Conservation (phyloP, 2,888 invertebrate genomes). For the Thereva unica region DNA sequence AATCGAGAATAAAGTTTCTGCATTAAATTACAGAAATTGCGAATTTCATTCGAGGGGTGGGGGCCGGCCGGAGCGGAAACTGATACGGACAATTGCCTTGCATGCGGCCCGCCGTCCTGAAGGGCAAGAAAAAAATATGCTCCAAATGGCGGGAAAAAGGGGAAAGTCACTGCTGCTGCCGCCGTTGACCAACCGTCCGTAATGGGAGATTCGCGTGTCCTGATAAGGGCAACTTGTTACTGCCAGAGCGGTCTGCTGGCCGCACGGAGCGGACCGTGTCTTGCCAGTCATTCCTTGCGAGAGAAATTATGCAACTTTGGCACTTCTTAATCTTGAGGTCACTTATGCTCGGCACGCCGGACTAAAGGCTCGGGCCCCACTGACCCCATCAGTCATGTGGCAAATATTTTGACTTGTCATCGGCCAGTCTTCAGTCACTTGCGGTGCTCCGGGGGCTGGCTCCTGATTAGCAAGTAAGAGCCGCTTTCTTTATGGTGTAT, state of each 20-base stretch:
- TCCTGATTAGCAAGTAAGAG: constrained; percentile 1
- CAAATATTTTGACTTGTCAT: constrained; percentile 17
- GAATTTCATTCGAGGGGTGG: constrained; percentile 4
- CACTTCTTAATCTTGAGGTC: constrained; percentile 19
- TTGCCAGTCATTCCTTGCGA: constrained; percentile 15
- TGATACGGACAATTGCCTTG: constrained; percentile 20
- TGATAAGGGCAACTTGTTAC: constrained; percentile 35
- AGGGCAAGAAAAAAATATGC: not conserved
- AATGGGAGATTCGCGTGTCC: constrained; percentile 35
- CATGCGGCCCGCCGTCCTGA: not conserved
- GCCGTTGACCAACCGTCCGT: constrained; percentile 23
- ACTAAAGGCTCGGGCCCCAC: not conserved
- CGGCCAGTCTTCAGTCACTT: constrained; percentile 7
- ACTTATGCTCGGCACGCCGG: not conserved
- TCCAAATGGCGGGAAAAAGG: constrained; percentile 2
- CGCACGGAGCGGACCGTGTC: not conserved
- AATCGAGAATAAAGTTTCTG: constrained; percentile 24
- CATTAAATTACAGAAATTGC: constrained; percentile 22
- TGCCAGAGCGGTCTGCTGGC: not conserved
- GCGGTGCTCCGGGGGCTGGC: no score
- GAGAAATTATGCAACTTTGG: constrained; percentile 3
- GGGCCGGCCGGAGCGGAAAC: not conserved
- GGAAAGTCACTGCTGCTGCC: not conserved
- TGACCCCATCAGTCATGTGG: constrained; percentile 7
- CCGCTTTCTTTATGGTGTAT: no score